Evolutionary conservation across 2,113 vertebrate genomes (phyloP), one percentile per base, ranked within the genome.

Genomic region (Dendropsophus ebraccatus): DNA sequence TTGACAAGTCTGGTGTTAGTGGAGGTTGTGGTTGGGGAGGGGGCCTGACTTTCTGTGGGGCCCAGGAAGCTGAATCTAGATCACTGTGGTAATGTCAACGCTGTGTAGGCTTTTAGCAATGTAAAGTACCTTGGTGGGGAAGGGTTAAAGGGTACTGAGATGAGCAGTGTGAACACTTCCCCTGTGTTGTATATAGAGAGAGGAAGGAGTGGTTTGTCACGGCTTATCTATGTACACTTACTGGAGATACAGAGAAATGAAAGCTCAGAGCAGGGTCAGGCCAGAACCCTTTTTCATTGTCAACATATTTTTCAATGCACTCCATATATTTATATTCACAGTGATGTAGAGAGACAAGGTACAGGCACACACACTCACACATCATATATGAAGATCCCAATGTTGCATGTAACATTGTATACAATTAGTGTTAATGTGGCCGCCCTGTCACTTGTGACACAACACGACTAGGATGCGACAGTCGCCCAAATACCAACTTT

Each of bases 171-270:
- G 41, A 62, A 30, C 77, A 80, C 77, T 80, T 80, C 77, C 77
- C 77, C 37, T 80, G 54, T 41, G 77, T 80, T 80, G 54, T 60
- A 80, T 35, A 80, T 56, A 80, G 77, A 79, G 76, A 80, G 77
- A 80, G 77, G 77, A 80, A 80, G 35, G 77, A 80, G 77, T 80
- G 77, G 77, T 60, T 80, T 79, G 35, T 80, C 77, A 62, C 76
- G 28, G 32, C 54, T 62, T 62, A 80, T 80, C 77, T 80, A 12
- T 41, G 32, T 60, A 80, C 23, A 80, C 77, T 60, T 9, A n/a
- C 32, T 45, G 54, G 35, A 80, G 77, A 62, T 80, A 45, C 45
- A 45, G 77, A 80, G 77, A 80, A 80, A 80, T 80, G 77, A 80
- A 80, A 80, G 77, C 77, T 60, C 77, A 37, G 32, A 17, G 10